Evolutionary conservation across 2,888 invertebrate species (phyloP), one percentile per base, ranked within the genome.

Genomic region (Rhingia campestris): DNA sequence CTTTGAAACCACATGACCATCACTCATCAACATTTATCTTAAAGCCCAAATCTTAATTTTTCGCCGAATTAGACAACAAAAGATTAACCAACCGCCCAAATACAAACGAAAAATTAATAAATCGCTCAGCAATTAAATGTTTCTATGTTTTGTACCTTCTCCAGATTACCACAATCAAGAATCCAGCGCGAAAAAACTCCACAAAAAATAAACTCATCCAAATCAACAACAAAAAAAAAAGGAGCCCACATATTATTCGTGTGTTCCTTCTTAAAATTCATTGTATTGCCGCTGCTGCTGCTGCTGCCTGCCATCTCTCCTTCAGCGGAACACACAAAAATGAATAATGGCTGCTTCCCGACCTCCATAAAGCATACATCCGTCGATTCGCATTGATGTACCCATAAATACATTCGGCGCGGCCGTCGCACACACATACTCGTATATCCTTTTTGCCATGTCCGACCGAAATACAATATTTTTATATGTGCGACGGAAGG

Each of bases 341-440:
- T 91, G 89, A 90, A 89, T 91, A 91, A 91, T 91, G 91, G 91
- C 91, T 89, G 91, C 89, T 88, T 87, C 87, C 84, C 88, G 88
- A 88, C 88, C 88, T 88, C 89, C 89, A 89, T 88, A 89, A 87
- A 89, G 87, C 89, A 89, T 88, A 88, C 88, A 88, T 87, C 87
- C 87, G 88, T 89, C 88, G 90, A 90, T 88, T 89, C 88, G 87
- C 89, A 88, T 89, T 88, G 89, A 90, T 90, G 89, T 88, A 87
- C 89, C 88, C 88, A 89, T 88, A 89, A 88, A 88, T 87, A 86
- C 87, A 87, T 86, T 80, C 82, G 76, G 80, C 70, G 81, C 76
- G 86, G 56, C 56, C 63, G 54, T 66, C 74, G 69, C 86, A 86
- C 87, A 84, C 75, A 85, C 77, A 74, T 75, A 63, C 72, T 58